These are phyloP conservation scores for Arothron firmamentum DNA, from an alignment of 2,113 vertebrate species.

Conservation along the genomic window DNA sequence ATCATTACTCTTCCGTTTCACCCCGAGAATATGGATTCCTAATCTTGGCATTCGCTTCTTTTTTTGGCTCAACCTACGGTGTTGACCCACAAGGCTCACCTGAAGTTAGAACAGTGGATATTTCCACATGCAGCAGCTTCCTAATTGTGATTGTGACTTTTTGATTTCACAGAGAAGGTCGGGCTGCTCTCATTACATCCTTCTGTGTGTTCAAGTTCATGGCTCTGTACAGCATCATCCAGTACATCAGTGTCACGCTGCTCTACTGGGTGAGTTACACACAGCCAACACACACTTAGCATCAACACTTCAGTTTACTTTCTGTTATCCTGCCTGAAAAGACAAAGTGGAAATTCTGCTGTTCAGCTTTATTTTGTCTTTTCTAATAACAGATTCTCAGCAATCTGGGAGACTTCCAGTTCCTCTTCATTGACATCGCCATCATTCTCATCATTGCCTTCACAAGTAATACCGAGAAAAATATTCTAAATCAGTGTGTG, in stretches of 20 bases:
- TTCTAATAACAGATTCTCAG: slow-evolving; percentile 82
- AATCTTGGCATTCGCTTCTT: too few species aligned
- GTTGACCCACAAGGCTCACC: too few species aligned
- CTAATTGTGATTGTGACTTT: not conserved
- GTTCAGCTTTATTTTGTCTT: not conserved
- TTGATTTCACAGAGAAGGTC: slow-evolving; percentile 83
- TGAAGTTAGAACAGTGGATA: too few species aligned
- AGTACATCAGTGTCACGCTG: slow-evolving; percentile 91
- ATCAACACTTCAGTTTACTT: not conserved
- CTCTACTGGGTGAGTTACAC: slow-evolving; percentile 88
- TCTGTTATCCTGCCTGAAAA: not conserved
- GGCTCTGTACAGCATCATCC: slow-evolving; percentile 98
- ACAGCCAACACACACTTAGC: too few species aligned
- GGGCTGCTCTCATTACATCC: slow-evolving; percentile 93
- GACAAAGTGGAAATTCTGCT: too few species aligned
- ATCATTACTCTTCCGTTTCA: too few species aligned
- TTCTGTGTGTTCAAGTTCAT: slow-evolving; percentile 99
- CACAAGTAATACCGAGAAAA: slow-evolving; percentile 80
- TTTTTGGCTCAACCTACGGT: too few species aligned
- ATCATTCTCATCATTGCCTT: slow-evolving; percentile 93
- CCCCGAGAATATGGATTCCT: too few species aligned
- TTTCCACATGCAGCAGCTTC: too few species aligned
- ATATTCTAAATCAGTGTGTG: not conserved
- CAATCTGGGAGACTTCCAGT: slow-evolving; percentile 95
- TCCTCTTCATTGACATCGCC: slow-evolving; percentile 93